Percentiles rank a stretch among this genome's conserved stretches.
phyloP scores from a whole-genome alignment of 30 jellyfish, hydroid and myxozoan genomes.

The Hydra vulgaris region DNA sequence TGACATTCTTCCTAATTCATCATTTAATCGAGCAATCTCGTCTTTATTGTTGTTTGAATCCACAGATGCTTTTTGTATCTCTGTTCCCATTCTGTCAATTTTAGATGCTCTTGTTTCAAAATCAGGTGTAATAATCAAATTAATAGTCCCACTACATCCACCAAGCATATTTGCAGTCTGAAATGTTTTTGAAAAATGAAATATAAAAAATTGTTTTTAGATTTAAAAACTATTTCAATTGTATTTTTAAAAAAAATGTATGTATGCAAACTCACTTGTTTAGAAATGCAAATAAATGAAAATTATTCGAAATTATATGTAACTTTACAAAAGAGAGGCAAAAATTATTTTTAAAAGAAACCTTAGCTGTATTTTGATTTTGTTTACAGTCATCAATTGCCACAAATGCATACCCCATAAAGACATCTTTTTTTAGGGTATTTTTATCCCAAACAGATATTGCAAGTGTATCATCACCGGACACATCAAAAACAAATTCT shows the following conservation, averaged over 20 bases:
- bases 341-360: constrained; percentile 1
- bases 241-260: neutral
- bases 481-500: constrained; percentile 40
- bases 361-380: constrained; percentile 58
- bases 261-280: neutral
- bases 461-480: constrained; percentile 54
- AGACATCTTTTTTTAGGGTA: constrained; percentile 65
- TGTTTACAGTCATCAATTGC: constrained; percentile 45
- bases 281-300: too few species aligned
- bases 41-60: constrained; percentile 14
- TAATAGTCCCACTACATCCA: constrained; percentile 46
- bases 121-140: constrained; percentile 61
- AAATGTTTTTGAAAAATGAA: neutral
- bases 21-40: constrained; percentile 39
- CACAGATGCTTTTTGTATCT: constrained; percentile 16
- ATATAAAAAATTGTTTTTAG: neutral
- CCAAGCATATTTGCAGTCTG: constrained; percentile 76
- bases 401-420: constrained; percentile 67
- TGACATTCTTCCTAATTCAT: constrained; percentile 53
- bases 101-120: constrained; percentile 66
- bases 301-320: too few species aligned
- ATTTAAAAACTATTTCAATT: neutral
- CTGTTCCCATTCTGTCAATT: constrained; percentile 30
- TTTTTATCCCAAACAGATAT: constrained; percentile 86
- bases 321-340: too few species aligned